Evolutionary conservation across 2,888 invertebrate species (phyloP).

Genomic region (Drosophila kambysellisi): DNA sequence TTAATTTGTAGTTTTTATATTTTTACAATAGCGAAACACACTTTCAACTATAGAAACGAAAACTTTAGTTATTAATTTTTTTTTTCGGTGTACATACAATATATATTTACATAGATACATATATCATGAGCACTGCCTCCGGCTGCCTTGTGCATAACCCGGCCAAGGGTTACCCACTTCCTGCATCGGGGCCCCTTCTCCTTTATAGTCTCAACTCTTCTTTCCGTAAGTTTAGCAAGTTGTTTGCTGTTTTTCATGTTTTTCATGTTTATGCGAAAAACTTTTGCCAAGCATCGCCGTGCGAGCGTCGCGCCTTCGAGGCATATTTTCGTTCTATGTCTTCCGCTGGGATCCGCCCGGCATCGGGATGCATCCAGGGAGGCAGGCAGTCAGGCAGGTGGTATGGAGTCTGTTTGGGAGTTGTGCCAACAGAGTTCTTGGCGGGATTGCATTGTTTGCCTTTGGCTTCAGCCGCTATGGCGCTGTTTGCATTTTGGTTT

Average conservation of each 20-base stretch:
- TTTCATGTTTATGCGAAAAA: slow-evolving; percentile 76
- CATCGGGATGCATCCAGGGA: neutral
- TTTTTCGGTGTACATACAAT: neutral
- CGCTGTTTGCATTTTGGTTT: slow-evolving; percentile 78
- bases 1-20: neutral
- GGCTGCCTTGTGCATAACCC: slow-evolving; percentile 65
- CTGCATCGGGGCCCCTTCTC: neutral
- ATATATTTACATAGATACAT: slow-evolving; percentile 39
- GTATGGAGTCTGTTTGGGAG: slow-evolving; percentile 36
- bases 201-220: slow-evolving; percentile 26
- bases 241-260: slow-evolving; percentile 79
- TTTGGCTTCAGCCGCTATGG: slow-evolving; percentile 65
- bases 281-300: slow-evolving; percentile 53
- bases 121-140: slow-evolving; percentile 47
- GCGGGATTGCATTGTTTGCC: slow-evolving; percentile 75
- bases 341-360: slow-evolving; percentile 32
- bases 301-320: slow-evolving; percentile 54
- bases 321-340: slow-evolving; percentile 63
- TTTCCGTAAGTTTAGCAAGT: slow-evolving; percentile 64
- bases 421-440: slow-evolving; percentile 55
- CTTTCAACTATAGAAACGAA: neutral
- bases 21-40: neutral
- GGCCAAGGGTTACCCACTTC: slow-evolving; percentile 57
- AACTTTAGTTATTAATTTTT: neutral
- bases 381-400: neutral